Conservation (phyloP, 2,797 vertebrate species). For the Peromyscus eremicus region DNA sequence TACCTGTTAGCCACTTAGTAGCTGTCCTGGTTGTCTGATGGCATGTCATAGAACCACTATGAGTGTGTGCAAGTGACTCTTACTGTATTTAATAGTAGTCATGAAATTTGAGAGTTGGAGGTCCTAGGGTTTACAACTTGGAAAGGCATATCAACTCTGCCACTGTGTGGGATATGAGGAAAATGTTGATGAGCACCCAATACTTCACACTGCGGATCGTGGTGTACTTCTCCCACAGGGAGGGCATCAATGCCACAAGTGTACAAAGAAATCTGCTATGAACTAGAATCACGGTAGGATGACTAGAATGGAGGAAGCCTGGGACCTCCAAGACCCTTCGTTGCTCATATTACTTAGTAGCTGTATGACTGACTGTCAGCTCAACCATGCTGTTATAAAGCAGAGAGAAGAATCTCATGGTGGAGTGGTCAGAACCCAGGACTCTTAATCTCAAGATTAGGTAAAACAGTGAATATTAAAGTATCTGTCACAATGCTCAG, state of each 20-base stretch:
- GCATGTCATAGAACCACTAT: neutral
- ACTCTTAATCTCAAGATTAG: conserved; percentile 16
- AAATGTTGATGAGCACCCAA: neutral
- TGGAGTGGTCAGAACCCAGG: neutral
- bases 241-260: neutral
- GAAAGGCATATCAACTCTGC: neutral
- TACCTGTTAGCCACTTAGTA: neutral
- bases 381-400: neutral
- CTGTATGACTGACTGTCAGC: neutral
- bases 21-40: neutral
- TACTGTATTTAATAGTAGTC: neutral
- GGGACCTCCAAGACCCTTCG: neutral
- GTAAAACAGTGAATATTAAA: conserved; percentile 24
- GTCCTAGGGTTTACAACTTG: too few species aligned
- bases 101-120: neutral
- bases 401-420: conserved; percentile 19
- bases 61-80: neutral
- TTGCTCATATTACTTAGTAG: neutral
- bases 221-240: neutral
- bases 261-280: neutral
- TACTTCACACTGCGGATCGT: neutral
- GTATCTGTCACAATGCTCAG: neutral
- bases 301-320: neutral
- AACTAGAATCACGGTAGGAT: neutral
- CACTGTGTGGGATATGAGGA: neutral